These are phyloP conservation scores for Caenorhabditis angaria DNA, from an alignment of 2,888 invertebrate species.

Conservation along the genomic window DNA sequence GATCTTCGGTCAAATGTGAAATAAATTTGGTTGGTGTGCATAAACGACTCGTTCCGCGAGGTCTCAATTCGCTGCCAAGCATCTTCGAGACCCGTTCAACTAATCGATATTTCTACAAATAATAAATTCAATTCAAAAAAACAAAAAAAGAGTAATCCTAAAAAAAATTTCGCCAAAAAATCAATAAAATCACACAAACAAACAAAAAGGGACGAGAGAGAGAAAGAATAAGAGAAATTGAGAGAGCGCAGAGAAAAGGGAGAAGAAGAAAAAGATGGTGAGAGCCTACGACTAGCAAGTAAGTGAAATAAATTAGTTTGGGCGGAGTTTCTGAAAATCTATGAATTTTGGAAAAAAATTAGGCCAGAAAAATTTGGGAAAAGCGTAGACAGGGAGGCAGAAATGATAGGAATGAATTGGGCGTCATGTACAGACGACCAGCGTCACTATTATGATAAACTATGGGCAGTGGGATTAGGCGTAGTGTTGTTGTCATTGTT, in stretches of 20 bases:
- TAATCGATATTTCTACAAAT: too few species aligned
- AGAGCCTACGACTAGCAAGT: too few species aligned
- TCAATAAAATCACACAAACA: neutral
- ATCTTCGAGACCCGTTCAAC: neutral
- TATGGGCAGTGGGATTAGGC: neutral
- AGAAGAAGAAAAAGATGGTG: neutral
- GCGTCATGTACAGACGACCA: neutral
- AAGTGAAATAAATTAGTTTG: too few species aligned
- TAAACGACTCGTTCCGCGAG: neutral
- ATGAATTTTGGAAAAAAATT: neutral
- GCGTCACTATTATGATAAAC: neutral
- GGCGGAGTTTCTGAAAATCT: too few species aligned
- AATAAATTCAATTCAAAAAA: too few species aligned
- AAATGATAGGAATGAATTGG: neutral
- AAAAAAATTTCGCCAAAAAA: neutral
- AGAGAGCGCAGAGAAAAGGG: too few species aligned
- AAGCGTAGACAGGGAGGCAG: too few species aligned
- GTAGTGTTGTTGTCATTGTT: neutral
- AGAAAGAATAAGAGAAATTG: neutral
- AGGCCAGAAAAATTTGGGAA: too few species aligned
- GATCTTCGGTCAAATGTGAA: neutral
- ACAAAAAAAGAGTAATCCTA: too few species aligned
- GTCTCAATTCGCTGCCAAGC: neutral
- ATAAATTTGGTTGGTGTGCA: neutral
- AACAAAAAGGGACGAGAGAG: neutral